These are phyloP conservation scores for Brachyistius frenatus DNA, from an alignment of 2,113 vertebrate species.

Conservation along the genomic window DNA sequence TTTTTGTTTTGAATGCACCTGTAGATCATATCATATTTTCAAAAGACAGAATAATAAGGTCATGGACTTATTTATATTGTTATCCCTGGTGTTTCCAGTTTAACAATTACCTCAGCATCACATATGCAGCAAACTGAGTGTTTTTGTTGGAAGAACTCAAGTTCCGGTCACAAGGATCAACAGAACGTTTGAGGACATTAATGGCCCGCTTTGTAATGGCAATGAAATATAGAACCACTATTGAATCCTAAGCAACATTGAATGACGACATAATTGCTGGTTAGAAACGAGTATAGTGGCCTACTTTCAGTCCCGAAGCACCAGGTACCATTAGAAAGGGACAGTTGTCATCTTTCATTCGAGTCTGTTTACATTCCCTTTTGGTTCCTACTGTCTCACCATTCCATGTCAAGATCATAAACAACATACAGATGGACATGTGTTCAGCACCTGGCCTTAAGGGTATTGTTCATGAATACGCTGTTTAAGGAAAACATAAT, in stretches of 20 bases:
- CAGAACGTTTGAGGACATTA: constrained; percentile 18
- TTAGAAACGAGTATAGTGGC: too few relatives aligned
- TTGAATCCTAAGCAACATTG: neutral
- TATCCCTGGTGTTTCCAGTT: neutral
- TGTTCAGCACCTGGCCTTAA: neutral
- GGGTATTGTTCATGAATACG: neutral
- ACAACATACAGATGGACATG: too few relatives aligned
- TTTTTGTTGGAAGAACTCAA: constrained; percentile 11
- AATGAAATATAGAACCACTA: constrained; percentile 11
- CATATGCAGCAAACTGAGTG: neutral
- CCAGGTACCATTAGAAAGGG: too few relatives aligned
- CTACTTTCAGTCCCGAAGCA: too few relatives aligned
- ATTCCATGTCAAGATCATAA: too few relatives aligned
- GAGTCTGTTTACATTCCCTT: too few relatives aligned
- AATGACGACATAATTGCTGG: too few relatives aligned
- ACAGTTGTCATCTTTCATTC: too few relatives aligned
- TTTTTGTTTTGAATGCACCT: too few relatives aligned
- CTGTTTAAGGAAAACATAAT: too few relatives aligned
- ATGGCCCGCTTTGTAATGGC: neutral
- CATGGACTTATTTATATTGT: neutral
- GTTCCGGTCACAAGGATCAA: constrained; percentile 2
- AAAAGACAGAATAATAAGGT: neutral
- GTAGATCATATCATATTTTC: neutral
- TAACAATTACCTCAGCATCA: neutral
- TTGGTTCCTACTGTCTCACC: too few relatives aligned